Conservation (phyloP, 2,888 invertebrate species). For the Caenorhabditis sp. region DNA sequence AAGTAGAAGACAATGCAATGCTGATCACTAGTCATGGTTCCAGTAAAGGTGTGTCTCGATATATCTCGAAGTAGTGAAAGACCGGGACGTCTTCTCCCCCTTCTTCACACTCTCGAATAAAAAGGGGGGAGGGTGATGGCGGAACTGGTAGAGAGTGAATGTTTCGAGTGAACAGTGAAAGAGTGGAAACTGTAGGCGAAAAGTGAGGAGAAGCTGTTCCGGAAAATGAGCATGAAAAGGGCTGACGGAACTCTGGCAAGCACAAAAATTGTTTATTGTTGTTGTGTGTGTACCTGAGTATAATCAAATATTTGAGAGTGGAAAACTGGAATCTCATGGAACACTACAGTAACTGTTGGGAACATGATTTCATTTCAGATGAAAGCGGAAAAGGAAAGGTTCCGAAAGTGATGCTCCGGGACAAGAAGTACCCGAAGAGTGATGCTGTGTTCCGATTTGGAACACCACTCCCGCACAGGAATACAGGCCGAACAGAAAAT, state of each 20-base stretch:
- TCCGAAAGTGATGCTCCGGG: not conserved
- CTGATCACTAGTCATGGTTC: slow-evolving; percentile 51
- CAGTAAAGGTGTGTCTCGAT: slow-evolving; percentile 58
- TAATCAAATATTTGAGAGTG: slow-evolving; percentile 54
- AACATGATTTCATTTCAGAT: not conserved
- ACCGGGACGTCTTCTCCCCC: too few species aligned
- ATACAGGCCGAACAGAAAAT: slow-evolving; percentile 46
- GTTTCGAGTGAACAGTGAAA: slow-evolving; percentile 41
- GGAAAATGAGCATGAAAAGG: slow-evolving; percentile 14
- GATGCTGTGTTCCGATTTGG: slow-evolving; percentile 39
- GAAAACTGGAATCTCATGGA: slow-evolving; percentile 37
- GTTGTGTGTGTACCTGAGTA: slow-evolving; percentile 57
- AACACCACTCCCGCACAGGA: slow-evolving; percentile 44
- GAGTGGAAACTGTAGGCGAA: not conserved
- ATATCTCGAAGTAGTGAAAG: slow-evolving; percentile 36
- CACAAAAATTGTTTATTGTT: slow-evolving; percentile 44
- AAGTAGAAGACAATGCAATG: slow-evolving; percentile 22
- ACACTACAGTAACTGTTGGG: slow-evolving; percentile 29
- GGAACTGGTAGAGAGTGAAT: slow-evolving; percentile 50
- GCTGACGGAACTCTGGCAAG: slow-evolving; percentile 25
- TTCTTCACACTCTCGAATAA: slow-evolving; percentile 58
- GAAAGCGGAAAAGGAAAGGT: not conserved
- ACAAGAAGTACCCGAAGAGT: slow-evolving; percentile 18
- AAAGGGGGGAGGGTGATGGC: not conserved
- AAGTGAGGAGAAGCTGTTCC: slow-evolving; percentile 28